Evolutionary conservation across 1,140 invertebrate species (phyloP).

Genomic region (Potamilus streckersoni): DNA sequence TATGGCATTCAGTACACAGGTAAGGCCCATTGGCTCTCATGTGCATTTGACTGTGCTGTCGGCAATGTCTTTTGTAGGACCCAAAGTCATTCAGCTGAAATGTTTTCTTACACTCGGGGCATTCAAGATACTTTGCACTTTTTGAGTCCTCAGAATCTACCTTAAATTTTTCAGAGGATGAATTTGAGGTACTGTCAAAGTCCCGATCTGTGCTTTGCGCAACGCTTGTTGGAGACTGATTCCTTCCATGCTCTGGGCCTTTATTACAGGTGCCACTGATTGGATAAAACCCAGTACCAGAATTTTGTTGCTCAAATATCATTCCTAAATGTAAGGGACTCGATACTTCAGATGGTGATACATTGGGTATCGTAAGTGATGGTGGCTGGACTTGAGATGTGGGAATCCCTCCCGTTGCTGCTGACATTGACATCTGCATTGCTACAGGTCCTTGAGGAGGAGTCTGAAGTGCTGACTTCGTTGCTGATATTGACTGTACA

Average conservation of each 20-base stretch:
- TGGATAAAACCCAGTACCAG: too few relatives aligned
- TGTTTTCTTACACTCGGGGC: slow-evolving; percentile 56
- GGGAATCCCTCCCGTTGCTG: not conserved
- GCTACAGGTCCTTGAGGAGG: slow-evolving; percentile 25
- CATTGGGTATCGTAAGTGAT: not conserved
- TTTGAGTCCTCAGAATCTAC: not conserved
- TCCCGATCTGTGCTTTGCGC: not conserved
- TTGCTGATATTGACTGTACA: slow-evolving; percentile 62
- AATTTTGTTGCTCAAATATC: not conserved
- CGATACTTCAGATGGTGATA: too few relatives aligned
- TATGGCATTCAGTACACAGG: slow-evolving; percentile 36
- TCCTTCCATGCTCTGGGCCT: too few relatives aligned
- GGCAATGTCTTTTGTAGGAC: slow-evolving; percentile 61
- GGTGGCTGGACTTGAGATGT: not conserved
- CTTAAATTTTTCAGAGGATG: not conserved
- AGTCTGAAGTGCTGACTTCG: slow-evolving; percentile 48
- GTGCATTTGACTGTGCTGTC: slow-evolving; percentile 48
- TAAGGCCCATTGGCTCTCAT: slow-evolving; percentile 35
- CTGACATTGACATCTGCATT: slow-evolving; percentile 3
- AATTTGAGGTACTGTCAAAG: not conserved
- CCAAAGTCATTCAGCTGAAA: slow-evolving; percentile 65
- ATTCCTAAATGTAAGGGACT: too few relatives aligned
- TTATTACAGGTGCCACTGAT: too few relatives aligned
- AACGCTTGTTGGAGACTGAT: too few relatives aligned
- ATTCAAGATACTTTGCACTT: slow-evolving; percentile 54